phyloP scores from a whole-genome alignment of 92 coral and sea anemone species.

The Chrysogorgia sp. region DNA sequence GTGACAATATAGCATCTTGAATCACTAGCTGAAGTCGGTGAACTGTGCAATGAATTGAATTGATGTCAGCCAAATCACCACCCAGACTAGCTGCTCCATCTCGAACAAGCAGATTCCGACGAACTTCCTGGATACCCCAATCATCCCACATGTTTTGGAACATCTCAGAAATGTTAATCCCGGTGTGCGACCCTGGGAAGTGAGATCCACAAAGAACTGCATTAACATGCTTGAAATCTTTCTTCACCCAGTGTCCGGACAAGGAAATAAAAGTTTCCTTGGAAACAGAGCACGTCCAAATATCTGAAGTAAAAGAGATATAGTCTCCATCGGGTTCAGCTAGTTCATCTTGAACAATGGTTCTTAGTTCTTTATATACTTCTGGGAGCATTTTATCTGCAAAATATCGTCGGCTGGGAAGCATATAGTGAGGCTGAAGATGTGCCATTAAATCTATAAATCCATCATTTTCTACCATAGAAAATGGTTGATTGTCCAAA shows the following conservation, averaged over 20 bases:
- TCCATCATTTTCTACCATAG: no score
- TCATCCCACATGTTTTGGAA: no score
- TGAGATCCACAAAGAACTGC: background rate
- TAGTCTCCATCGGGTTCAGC: no score
- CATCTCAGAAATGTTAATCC: slow-evolving; percentile 15
- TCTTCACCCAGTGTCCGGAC: no score
- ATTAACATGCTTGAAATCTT: no score
- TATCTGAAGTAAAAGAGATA: no score
- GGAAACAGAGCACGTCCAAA: slow-evolving; percentile 19
- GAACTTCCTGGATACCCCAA: background rate
- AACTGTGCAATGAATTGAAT: slow-evolving; percentile 25
- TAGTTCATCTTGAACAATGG: no score
- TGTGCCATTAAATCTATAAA: slow-evolving; percentile 38
- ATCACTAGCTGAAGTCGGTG: slow-evolving; percentile 15
- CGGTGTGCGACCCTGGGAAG: slow-evolving; percentile 36
- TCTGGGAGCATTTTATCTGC: no score
- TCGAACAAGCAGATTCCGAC: slow-evolving; percentile 5
- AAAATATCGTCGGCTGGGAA: slow-evolving; percentile 26
- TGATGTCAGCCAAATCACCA: slow-evolving; percentile 30
- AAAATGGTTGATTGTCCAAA: no score
- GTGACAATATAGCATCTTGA: background rate
- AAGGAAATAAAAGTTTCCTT: slow-evolving; percentile 30
- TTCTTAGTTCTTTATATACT: no score
- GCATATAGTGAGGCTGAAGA: slow-evolving; percentile 15
- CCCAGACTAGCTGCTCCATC: slow-evolving; percentile 22